Evolutionary conservation across 2,113 vertebrate genomes (phyloP), one percentile per base, ranked within the genome.

Genomic region (Pongo pygmaeus): DNA sequence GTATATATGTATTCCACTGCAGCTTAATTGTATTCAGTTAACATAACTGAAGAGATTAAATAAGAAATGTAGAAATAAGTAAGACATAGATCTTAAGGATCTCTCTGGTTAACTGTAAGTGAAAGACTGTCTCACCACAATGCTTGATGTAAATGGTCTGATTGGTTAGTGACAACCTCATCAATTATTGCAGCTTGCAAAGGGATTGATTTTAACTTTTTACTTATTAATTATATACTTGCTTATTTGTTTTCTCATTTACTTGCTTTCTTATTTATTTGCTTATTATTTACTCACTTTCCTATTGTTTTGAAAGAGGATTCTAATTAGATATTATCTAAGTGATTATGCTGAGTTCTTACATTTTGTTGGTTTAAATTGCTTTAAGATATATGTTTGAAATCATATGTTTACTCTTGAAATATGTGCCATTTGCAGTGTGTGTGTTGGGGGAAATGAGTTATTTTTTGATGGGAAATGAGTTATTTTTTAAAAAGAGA

Each of bases 301-400:
- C 17, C 83, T 32, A 70, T 35, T 48, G 14, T 72, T 79, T 89
- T 88, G 70, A 75, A 91, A 75, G 27, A 95, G 52, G 16, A 79
- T 52, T 52, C 52, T 52, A 52, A 52, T 52, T 52, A 83, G 75
- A 8, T 96, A 22, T 46, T 75, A 74, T 61, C 61, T 59, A 50
- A 67, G 30, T 88, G 64, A 46, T 74, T 92, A 93, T 89, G 2
- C 78, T 46, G 74, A 14, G 35, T 95, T 92, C 78, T 94, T 83
- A 89, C 5, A 25, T 90, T 86, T 94, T 89, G 2, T 75, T 91
- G n/a, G 30, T 70, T 96, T 78, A 61, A 96, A 70, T 90, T 91
- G n/a, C 59, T 93, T 91, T 90, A 92, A 88, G 78, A 79, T 94
- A 55, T 8, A 57, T 59, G 14, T 16, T 59, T 84, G 40, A 77